phyloP scores from a whole-genome alignment of 2,113 vertebrate species.

The Carassius gibelio region DNA sequence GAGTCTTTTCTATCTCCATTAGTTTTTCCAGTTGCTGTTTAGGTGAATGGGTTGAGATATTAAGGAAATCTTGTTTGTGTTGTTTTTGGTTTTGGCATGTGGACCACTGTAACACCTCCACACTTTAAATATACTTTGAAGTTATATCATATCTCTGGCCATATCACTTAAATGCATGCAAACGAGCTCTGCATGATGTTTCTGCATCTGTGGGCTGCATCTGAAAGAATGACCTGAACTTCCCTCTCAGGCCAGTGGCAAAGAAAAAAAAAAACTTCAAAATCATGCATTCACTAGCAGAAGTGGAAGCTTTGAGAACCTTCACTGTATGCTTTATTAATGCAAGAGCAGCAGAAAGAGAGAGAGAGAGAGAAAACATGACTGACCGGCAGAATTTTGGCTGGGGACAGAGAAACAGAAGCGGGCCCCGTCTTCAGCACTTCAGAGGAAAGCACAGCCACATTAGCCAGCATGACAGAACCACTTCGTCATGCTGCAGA shows the following conservation, averaged over 20 bases:
- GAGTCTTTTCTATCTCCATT: background rate
- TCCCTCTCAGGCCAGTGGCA: slow-evolving; percentile 29
- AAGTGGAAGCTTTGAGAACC: slow-evolving; percentile 39
- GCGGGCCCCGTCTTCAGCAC: slow-evolving; percentile 40
- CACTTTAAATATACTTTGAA: slow-evolving; percentile 4
- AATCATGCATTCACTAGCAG: slow-evolving; percentile 30
- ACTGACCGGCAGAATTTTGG: slow-evolving; percentile 35
- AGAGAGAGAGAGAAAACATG: slow-evolving; percentile 24
- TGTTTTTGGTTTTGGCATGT: background rate
- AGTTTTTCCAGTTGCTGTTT: background rate
- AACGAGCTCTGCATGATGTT: background rate
- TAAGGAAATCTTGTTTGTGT: background rate
- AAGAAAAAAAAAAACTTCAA: slow-evolving; percentile 14
- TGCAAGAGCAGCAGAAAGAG: slow-evolving; percentile 27
- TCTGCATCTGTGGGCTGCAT: slow-evolving; percentile 15
- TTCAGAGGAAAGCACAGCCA: slow-evolving; percentile 39
- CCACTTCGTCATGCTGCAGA: slow-evolving; percentile 45
- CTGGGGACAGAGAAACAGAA: background rate
- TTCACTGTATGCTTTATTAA: slow-evolving; percentile 36
- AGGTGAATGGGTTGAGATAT: background rate
- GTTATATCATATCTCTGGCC: slow-evolving; percentile 28
- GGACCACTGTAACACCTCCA: slow-evolving; percentile 3
- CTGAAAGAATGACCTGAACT: slow-evolving; percentile 27
- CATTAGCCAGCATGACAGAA: slow-evolving; percentile 47
- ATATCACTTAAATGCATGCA: background rate